Percentiles rank a stretch among this genome's conserved stretches.
Evolutionary conservation across 2,888 invertebrate species (phyloP).

Genomic region (Odontothrips loti): DNA sequence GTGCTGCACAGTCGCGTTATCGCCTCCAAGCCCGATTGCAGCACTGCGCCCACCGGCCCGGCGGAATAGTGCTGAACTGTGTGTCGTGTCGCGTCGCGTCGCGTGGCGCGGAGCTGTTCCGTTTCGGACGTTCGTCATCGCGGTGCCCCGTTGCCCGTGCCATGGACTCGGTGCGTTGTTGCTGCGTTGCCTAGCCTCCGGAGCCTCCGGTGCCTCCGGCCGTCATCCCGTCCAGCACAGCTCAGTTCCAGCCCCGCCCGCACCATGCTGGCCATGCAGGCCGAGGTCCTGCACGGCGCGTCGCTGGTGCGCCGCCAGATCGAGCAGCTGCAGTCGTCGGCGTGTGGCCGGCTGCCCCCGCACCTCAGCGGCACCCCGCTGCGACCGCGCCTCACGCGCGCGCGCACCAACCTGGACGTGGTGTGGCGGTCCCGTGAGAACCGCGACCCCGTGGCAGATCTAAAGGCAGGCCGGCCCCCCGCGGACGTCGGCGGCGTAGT

Average conservation of each 20-base stretch:
- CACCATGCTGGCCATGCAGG: neutral
- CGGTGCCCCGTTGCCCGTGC: neutral
- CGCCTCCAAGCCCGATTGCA: neutral
- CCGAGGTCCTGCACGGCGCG: neutral
- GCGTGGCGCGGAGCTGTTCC: no score
- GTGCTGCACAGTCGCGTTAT: neutral
- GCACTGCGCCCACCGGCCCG: no score
- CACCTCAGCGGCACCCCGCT: conserved; percentile 16
- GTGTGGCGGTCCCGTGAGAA: conserved; percentile 19
- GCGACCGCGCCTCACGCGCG: conserved; percentile 17
- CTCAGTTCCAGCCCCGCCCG: neutral
- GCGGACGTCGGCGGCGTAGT: no score
- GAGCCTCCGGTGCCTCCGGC: neutral
- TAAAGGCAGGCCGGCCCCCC: no score
- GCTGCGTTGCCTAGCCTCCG: neutral
- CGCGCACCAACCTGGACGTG: conserved; percentile 18
- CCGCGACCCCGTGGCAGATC: neutral
- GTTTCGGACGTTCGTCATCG: no score
- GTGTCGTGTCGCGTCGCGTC: neutral
- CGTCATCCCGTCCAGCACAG: neutral
- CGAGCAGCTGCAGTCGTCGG: conserved; percentile 12
- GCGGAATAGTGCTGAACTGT: neutral
- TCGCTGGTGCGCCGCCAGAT: conserved; percentile 18
- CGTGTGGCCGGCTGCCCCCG: neutral
- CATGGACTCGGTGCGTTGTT: neutral